Evolutionary conservation across 2,888 invertebrate species (phyloP).

Genomic region (Lamproptera curius): DNA sequence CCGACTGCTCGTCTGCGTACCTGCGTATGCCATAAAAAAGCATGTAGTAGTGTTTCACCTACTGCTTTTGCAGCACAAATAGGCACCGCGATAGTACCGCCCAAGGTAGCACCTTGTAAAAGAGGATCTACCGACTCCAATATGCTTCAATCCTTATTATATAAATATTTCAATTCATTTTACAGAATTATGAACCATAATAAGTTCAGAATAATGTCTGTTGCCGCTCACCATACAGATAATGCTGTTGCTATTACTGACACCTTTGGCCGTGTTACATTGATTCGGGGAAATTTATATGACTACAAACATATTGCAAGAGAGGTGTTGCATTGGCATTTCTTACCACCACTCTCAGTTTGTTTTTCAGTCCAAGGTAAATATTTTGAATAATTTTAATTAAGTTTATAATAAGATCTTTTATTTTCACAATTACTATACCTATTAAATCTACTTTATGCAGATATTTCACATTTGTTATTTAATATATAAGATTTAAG

Average conservation of each 20-base stretch:
- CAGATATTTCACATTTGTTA: background rate
- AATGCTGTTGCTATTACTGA: conserved; percentile 58
- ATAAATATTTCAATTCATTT: too few species aligned
- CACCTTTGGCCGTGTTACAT: conserved; percentile 54
- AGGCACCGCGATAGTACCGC: too few species aligned
- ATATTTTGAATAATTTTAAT: background rate
- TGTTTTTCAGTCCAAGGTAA: conserved; percentile 63
- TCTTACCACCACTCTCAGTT: conserved; percentile 55
- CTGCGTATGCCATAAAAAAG: too few species aligned
- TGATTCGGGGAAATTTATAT: conserved; percentile 57
- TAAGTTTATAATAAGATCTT: background rate
- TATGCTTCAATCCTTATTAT: too few species aligned
- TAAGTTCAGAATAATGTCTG: conserved; percentile 49
- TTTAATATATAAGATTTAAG: too few species aligned
- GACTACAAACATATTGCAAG: conserved; percentile 42
- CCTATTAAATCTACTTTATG: conserved; percentile 2
- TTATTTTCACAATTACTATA: background rate
- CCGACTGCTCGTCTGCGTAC: too few species aligned
- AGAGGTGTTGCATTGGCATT: conserved; percentile 70
- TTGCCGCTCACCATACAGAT: conserved; percentile 54
- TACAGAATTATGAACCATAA: conserved; percentile 50
- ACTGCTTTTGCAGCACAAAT: too few species aligned
- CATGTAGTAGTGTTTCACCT: too few species aligned
- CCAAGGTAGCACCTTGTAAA: too few species aligned
- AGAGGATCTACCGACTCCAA: too few species aligned